Percentiles rank a stretch among this genome's conserved stretches.
Conservation (phyloP, 2,888 invertebrate species). For the Cantharis nigra region DNA sequence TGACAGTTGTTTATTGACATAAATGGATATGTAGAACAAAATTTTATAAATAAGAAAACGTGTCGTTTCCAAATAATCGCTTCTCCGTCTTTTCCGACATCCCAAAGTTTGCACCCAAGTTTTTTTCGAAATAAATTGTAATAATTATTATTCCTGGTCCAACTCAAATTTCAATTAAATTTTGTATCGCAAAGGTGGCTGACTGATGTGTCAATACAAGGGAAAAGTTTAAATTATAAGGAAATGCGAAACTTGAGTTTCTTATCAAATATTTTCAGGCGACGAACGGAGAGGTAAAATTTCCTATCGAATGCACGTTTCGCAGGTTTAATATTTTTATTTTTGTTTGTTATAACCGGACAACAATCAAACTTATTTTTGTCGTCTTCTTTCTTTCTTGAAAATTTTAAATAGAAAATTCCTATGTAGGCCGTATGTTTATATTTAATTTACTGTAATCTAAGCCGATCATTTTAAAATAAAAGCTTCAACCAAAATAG, state of each 20-base stretch:
- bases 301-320: constrained; percentile 37
- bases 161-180: constrained; percentile 6
- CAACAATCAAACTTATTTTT: not conserved
- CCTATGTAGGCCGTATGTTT: constrained; percentile 18
- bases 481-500: constrained; percentile 28
- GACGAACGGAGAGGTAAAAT: constrained; percentile 25
- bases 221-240: constrained; percentile 28
- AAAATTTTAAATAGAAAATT: not conserved
- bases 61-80: not conserved
- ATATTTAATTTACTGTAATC: constrained; percentile 1
- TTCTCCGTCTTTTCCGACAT: not conserved
- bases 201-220: constrained; percentile 18
- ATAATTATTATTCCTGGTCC: not conserved
- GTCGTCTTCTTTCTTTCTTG: not conserved
- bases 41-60: not conserved
- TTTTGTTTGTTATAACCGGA: constrained; percentile 21
- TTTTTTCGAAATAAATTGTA: not conserved
- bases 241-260: constrained; percentile 26
- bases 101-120: not conserved
- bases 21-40: not conserved
- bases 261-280: constrained; percentile 35
- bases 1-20: not conserved
- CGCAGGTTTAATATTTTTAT: constrained; percentile 37
- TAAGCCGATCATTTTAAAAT: constrained; percentile 26
- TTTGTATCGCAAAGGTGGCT: constrained; percentile 5